A percentile compares a stretch with the other conserved stretches of the same genome.
Evolutionary conservation across 2,797 vertebrate genomes (phyloP).

Genomic region (Kryptolebias ocellatus): DNA sequence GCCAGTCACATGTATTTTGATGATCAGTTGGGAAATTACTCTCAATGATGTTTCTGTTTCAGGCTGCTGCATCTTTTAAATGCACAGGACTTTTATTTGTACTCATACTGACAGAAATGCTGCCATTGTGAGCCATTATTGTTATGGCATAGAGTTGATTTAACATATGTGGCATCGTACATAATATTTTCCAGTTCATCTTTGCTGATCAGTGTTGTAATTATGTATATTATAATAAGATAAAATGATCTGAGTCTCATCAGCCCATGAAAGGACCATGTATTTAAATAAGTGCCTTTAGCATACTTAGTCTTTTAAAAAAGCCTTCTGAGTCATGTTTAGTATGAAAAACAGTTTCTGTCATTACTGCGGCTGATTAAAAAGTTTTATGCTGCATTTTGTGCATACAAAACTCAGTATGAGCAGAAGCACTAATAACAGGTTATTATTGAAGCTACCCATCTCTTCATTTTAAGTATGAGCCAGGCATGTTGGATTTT

Average conservation of each 20-base stretch:
- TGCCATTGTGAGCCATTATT: slow-evolving; percentile 6
- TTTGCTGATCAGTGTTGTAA: not conserved
- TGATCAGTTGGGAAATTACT: slow-evolving; percentile 63
- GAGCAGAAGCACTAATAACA: too few relatives aligned
- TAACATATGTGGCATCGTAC: not conserved
- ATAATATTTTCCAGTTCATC: not conserved
- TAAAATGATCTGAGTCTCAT: not conserved
- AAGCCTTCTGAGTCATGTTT: not conserved
- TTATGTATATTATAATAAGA: not conserved
- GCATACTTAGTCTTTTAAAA: not conserved
- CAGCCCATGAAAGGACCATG: not conserved
- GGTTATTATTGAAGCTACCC: too few relatives aligned
- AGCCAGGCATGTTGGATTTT: too few relatives aligned
- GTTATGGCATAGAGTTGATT: not conserved
- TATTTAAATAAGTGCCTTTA: not conserved
- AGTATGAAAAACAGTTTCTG: not conserved
- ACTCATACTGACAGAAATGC: slow-evolving; percentile 7
- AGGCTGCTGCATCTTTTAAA: slow-evolving; percentile 37
- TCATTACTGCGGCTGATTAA: not conserved
- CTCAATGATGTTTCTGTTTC: slow-evolving; percentile 45
- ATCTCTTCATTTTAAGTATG: too few relatives aligned
- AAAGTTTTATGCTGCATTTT: too few relatives aligned
- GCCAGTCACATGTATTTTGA: slow-evolving; percentile 61
- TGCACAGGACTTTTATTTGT: slow-evolving; percentile 33
- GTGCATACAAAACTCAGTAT: slow-evolving; percentile 8